A percentile compares a stretch with the other conserved stretches of the same genome.
Evolutionary conservation across 2,797 vertebrate species (phyloP).

Genomic region (Phylloscopus collybita): DNA sequence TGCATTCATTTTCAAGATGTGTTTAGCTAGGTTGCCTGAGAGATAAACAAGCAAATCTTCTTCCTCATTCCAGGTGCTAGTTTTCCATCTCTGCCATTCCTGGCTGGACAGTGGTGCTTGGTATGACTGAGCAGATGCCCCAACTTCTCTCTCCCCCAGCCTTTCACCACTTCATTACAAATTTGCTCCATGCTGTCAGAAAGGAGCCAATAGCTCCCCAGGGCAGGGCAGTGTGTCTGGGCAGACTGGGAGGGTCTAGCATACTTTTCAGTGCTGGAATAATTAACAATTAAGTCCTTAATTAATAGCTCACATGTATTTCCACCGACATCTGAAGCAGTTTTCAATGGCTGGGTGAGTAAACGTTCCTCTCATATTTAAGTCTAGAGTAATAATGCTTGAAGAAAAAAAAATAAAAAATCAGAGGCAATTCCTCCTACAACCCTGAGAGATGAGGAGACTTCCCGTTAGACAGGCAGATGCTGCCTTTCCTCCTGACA

Average conservation of each 20-base stretch:
- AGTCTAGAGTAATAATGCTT: background rate
- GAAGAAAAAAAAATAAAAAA: background rate
- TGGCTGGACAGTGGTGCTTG: background rate
- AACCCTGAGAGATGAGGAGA: background rate
- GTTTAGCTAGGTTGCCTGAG: background rate
- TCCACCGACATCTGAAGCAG: background rate
- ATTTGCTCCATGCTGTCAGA: background rate
- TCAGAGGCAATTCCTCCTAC: background rate
- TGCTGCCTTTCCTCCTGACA: constrained; percentile 25
- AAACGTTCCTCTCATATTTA: background rate
- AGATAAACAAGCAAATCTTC: background rate
- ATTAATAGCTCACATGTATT: constrained; percentile 20
- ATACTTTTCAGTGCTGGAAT: constrained; percentile 38
- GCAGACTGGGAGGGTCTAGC: constrained; percentile 4
- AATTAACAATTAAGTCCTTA: constrained; percentile 40
- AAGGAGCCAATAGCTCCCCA: background rate
- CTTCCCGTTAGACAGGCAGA: background rate
- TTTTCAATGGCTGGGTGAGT: background rate
- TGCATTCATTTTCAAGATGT: background rate
- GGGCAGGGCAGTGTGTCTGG: constrained; percentile 31
- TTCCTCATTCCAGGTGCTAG: background rate
- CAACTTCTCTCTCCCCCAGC: background rate
- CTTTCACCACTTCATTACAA: background rate
- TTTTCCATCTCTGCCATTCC: background rate
- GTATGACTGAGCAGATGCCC: background rate